Base-by-base conservation (phyloP, 1,140 invertebrate genomes). In the Drosophila erecta region DNA sequence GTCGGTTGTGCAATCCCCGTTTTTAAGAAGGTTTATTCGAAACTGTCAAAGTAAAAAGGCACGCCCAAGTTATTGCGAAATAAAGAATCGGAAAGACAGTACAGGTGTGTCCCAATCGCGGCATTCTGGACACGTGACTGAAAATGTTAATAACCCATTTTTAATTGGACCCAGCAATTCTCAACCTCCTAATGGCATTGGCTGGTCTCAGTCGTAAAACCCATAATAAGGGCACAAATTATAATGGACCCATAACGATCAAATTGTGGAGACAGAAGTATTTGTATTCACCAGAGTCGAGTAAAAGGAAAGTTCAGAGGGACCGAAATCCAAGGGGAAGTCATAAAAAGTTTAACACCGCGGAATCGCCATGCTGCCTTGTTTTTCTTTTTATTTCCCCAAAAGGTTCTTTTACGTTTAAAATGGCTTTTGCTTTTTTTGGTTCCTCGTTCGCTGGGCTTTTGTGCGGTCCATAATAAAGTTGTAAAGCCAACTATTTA, bases 401-500 rank as follows among this genome's bases (percentile, higher is more conserved):
- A 41, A 24, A 15, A 14, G 44, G 49, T 20, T 38, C 35, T 50
- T 22, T 33, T 30, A 12, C 10, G 37, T 17, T 38, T 1, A 30
- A 58, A 43, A 41, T 57, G 46, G 22, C n/a, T 57, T 37, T 47
- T 43, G 30, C 27, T 37, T 55, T 37, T 22, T n/a, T 44, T 43
- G 14, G 30, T 46, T 8, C 24, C 27, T 47, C 41, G 20, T 41
- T 37, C 40, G 24, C 58, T 30, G 15, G 57, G 38, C 49, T 41
- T 67, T 40, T 65, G 69, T 79, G 73, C 47, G 56, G 73, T 58
- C 64, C 38, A 78, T 81, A 70, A 77, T 81, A 64, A 81, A 77
- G 81, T 62, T 85, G 62, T 81, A 86, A 85, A 84, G 56, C 49
- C 43, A 67, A 76, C 76, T 81, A 85, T 85, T 81, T 81, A 85